Base-by-base conservation (phyloP, 2,888 invertebrate genomes). In the Papilio elwesi region DNA sequence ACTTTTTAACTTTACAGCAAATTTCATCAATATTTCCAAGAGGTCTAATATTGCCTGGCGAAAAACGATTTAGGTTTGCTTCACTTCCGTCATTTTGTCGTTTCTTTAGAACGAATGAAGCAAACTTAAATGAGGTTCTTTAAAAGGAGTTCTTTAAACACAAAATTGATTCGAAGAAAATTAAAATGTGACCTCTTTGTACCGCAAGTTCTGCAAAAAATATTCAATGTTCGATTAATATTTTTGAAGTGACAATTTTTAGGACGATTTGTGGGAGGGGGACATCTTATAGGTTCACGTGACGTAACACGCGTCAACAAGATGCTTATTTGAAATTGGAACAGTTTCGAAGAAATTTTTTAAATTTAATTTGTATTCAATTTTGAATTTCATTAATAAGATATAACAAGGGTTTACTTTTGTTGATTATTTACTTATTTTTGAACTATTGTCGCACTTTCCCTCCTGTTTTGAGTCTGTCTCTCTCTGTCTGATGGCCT, bases 121-220 rank as follows among this genome's bases (percentile, higher is more conserved):
- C 12, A 52, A 69, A 62, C 51, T 69, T 70, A 49, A 65, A 70
- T 65, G 38, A 65, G 65, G 57, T 57, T 55, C 55, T 64, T 65
- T 53, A 15, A 53, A 63, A 70, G 43, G 52, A 53, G 67, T 53
- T 16, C n/a, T 38, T 16, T 53, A 38, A 53, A 52, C 52, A 52
- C 13, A 67, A 57, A 69, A 43, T 62, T 59, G 38, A 15, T 43
- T 47, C 43, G 11, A 67, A 52, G 67, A 38, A 15, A 38, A 53
- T 53, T 47, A 38, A 53, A 43, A 53, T 36, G 26, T 49, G 64
- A 59, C 57, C 57, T 57, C 36, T 57, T 26, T 55, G 16, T 55
- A 16, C 16, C 11, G 49, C 9, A 8, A 26, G 57, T 59, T 38
- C 13, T 59, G 13, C 13, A 12, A 49, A 26, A 55, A 26, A 26